phyloP scores from a whole-genome alignment of 2,113 vertebrate species.

The Pimephales promelas region DNA sequence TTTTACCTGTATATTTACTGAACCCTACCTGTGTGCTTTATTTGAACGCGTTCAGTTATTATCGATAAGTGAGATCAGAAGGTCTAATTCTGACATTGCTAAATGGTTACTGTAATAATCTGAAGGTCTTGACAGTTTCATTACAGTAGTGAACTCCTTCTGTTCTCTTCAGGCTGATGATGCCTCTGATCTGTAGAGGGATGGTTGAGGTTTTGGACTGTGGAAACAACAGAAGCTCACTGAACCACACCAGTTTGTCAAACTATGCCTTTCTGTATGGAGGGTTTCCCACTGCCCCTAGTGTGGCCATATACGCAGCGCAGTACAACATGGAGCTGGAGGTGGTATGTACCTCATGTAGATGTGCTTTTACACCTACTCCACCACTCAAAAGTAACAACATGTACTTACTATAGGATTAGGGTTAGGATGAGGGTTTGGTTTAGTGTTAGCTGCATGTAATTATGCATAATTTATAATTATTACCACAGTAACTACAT shows the following conservation, averaged over 20 bases:
- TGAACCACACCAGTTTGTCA: constrained; percentile 92
- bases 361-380: background rate
- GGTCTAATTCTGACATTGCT: background rate
- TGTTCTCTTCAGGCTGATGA: constrained; percentile 79
- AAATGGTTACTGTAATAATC: background rate
- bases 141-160: background rate
- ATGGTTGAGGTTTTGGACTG: constrained; percentile 93
- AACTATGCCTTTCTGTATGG: constrained; percentile 98
- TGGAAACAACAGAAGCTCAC: constrained; percentile 64
- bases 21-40: background rate
- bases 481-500: too few species aligned
- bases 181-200: constrained; percentile 93
- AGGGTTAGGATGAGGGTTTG: too few species aligned
- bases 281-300: constrained; percentile 93
- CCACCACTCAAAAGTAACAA: too few species aligned
- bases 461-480: too few species aligned
- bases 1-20: background rate
- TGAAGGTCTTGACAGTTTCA: background rate
- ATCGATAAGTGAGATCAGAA: background rate
- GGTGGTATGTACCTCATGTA: constrained; percentile 83
- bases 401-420: too few species aligned
- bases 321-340: constrained; percentile 96
- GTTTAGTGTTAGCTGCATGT: too few species aligned
- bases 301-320: constrained; percentile 94
- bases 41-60: too few species aligned